Evolutionary conservation across 2,888 invertebrate genomes (phyloP), one percentile per base, ranked within the genome.

Genomic region (Aleiodes leptofemur): DNA sequence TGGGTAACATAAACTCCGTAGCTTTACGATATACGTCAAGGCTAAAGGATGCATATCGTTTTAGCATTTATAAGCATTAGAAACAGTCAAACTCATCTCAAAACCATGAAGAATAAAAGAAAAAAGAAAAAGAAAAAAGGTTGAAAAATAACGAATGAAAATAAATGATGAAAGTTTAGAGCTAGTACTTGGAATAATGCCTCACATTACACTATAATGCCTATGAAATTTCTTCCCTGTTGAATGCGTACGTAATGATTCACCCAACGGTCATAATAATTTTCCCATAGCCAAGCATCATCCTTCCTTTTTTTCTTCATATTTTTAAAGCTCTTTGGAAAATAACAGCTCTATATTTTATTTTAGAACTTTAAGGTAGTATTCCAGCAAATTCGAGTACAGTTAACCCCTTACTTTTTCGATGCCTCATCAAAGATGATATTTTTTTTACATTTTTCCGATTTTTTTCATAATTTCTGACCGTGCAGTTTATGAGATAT

Each of bases 1-100:
- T 70, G 68, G 61, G 57, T 64, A 75, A 72, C 77, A 75, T 77
- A 61, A 77, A 77, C 75, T 77, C 48, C 73, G 59, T 16, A 71
- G 77, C 55, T 77, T 77, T 77, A 77, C 75, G 77, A 77, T 74
- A 55, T 55, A 73, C 75, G 72, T 77, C 75, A 75, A 59, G 70
- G 70, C 61, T 70, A 57, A 72, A 75, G 73, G 70, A 73, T 75
- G 73, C 75, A 77, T 77, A 77, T 77, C 77, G 73, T 31, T 57
- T 57, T 23, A 57, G 31, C 57, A 31, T 59, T 59, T 34, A 59
- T 59, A 14, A 59, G 38, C 38, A 59, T 59, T 59, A 59, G 34
- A 38, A 59, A 59, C 29, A 59, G 59, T 29, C 23, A 34, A 31
- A 59, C 11, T 14, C 59, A 11, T 31, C 59, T 9, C 34, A 1